Evolutionary conservation across 2,113 vertebrate genomes (phyloP).

Genomic region (Peucedramus taeniatus): DNA sequence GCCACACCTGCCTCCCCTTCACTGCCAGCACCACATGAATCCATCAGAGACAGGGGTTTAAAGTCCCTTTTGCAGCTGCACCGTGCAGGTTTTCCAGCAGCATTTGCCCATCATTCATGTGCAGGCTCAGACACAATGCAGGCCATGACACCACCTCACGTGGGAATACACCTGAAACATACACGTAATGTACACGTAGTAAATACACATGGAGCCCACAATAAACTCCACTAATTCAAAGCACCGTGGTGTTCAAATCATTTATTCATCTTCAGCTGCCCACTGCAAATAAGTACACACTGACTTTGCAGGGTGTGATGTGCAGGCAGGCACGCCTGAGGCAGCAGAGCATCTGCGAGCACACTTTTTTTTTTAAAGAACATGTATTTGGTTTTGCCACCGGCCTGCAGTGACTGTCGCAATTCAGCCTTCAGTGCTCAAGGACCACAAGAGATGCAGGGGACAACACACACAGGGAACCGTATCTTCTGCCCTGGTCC

Average conservation of each 20-base stretch:
- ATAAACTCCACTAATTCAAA: not conserved
- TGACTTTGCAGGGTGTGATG: not conserved
- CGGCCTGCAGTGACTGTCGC: rapidly evolving
- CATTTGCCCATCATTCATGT: not conserved
- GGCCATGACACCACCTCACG: rapidly evolving
- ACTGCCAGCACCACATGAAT: not conserved
- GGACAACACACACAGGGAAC: rapidly evolving
- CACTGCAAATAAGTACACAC: not conserved
- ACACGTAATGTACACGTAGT: rapidly evolving
- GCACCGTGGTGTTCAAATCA: rapidly evolving
- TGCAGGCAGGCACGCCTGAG: rapidly evolving
- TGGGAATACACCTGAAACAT: rapidly evolving
- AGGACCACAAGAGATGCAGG: rapidly evolving
- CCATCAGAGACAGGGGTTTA: rapidly evolving
- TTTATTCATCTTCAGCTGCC: not conserved
- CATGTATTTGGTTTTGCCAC: not conserved
- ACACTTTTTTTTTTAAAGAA: rapidly evolving
- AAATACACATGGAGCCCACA: not conserved
- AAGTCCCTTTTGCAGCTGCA: not conserved
- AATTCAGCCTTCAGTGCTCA: not conserved
- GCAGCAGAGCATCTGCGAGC: not conserved
- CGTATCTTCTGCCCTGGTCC: not conserved
- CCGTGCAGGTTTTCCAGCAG: not conserved
- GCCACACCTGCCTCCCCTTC: not conserved
- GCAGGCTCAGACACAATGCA: rapidly evolving